These are phyloP conservation scores for Garra rufa DNA, from an alignment of 2,113 vertebrate species.

Conservation along the genomic window DNA sequence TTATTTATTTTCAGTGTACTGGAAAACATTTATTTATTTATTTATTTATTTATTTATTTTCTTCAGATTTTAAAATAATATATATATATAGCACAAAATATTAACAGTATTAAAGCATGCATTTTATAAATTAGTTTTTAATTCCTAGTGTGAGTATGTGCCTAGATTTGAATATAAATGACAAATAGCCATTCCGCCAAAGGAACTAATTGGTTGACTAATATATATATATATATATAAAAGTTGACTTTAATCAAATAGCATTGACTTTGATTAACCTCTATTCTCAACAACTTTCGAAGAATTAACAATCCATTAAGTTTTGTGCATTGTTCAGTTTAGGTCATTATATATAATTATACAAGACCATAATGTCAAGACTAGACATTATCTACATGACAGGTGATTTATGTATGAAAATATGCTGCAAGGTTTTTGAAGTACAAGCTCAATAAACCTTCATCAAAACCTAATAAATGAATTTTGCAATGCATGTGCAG, in stretches of 20 bases:
- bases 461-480: background rate
- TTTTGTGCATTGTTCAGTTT: background rate
- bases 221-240: background rate
- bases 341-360: background rate
- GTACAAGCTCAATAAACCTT: background rate
- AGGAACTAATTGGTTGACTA: constrained; percentile 7
- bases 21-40: too few species aligned
- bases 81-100: constrained; percentile 48
- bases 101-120: constrained; percentile 50
- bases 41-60: too few species aligned
- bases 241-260: constrained; percentile 47
- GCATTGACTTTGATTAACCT: constrained; percentile 46
- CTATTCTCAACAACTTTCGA: constrained; percentile 41
- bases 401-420: constrained; percentile 11
- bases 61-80: too few species aligned
- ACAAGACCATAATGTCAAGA: background rate
- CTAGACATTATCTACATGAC: background rate
- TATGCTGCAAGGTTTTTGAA: background rate
- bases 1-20: too few species aligned
- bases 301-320: constrained; percentile 42
- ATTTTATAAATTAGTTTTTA: constrained; percentile 49
- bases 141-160: constrained; percentile 49
- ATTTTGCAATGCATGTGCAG: background rate
- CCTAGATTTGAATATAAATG: constrained; percentile 47
- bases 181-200: background rate